Conservation (phyloP, 2,888 invertebrate species). For the Chymomyza amoena region DNA sequence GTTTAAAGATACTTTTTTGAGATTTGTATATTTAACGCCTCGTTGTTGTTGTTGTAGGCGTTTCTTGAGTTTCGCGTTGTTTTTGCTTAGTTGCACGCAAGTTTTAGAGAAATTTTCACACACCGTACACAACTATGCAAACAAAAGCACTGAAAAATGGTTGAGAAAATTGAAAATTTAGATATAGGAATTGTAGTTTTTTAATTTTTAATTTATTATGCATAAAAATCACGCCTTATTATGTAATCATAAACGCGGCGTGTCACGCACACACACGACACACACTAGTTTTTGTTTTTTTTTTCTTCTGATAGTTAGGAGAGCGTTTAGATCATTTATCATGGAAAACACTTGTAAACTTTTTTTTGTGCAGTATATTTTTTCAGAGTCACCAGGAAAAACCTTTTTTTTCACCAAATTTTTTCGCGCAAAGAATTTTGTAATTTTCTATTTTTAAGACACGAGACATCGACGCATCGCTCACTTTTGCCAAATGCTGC, state of each 20-base stretch:
- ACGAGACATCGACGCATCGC: conserved; percentile 65
- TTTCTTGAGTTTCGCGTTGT: conserved; percentile 11
- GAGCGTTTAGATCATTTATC: not conserved
- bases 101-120: conserved; percentile 5
- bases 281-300: conserved; percentile 4
- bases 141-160: conserved; percentile 63
- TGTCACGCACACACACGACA: conserved; percentile 11
- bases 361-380: not conserved
- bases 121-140: conserved; percentile 43
- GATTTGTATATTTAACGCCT: not conserved
- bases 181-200: conserved; percentile 9
- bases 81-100: conserved; percentile 13
- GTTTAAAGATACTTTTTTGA: conserved; percentile 12
- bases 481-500: conserved; percentile 69
- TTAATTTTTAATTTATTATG: conserved; percentile 17
- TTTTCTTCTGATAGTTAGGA: not conserved
- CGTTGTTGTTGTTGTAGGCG: conserved; percentile 17
- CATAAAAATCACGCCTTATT: conserved; percentile 57
- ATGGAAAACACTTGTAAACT: not conserved
- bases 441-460: conserved; percentile 68
- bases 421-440: conserved; percentile 62
- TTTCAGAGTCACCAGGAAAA: conserved; percentile 26
- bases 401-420: conserved; percentile 49
- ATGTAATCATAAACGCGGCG: conserved; percentile 46
- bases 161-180: conserved; percentile 32